Conservation (phyloP, 2,113 vertebrate species). For the Marmota flaviventris region DNA sequence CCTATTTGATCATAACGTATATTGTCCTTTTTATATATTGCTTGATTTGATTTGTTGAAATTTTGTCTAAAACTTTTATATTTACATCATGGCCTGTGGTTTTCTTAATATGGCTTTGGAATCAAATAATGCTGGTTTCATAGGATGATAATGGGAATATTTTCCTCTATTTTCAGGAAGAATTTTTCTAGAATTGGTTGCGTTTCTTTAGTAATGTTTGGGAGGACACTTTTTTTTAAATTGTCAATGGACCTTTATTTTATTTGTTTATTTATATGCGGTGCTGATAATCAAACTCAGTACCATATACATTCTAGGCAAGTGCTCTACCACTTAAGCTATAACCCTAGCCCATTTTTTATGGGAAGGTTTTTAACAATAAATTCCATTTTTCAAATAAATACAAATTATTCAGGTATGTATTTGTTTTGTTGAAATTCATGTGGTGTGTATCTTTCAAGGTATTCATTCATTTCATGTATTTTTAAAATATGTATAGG, state of each 20-base stretch:
- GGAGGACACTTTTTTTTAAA: not conserved
- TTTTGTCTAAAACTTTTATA: not conserved
- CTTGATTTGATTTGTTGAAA: slow-evolving; percentile 44
- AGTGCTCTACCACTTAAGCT: too few species aligned
- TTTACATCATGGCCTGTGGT: not conserved
- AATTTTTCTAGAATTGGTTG: not conserved
- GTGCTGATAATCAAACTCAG: too few species aligned
- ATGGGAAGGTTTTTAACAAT: not conserved
- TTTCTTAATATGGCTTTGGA: not conserved
- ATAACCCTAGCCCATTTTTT: not conserved
- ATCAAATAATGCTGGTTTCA: not conserved
- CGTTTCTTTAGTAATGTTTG: slow-evolving; percentile 13
- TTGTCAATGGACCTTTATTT: not conserved
- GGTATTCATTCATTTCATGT: not conserved
- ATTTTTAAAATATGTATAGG: not conserved
- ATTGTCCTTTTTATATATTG: not conserved
- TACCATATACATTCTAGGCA: too few species aligned
- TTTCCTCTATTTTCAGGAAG: slow-evolving; percentile 3
- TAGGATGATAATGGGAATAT: not conserved
- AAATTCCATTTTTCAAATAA: not conserved
- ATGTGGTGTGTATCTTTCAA: not conserved
- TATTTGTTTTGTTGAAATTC: not conserved
- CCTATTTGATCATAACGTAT: not conserved
- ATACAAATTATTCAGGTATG: not conserved
- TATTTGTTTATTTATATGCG: too few species aligned